These are phyloP conservation scores for Battus philenor DNA, from an alignment of 1,140 invertebrate species.

Conservation along the genomic window DNA sequence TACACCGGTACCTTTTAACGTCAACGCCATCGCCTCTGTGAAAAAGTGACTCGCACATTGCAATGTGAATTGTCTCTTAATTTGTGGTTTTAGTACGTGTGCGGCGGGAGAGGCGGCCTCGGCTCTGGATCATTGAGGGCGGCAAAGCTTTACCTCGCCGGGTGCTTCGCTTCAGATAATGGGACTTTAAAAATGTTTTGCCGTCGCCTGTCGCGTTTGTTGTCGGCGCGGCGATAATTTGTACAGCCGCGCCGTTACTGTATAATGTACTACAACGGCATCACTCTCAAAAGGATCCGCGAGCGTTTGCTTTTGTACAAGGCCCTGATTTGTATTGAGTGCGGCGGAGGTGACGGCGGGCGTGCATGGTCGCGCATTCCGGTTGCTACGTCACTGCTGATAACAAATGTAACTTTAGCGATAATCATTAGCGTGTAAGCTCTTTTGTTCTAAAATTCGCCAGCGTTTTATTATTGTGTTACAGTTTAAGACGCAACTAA, in stretches of 20 bases:
- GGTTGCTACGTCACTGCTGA: too few species aligned
- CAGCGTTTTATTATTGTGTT: too few species aligned
- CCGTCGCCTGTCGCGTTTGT: conserved; percentile 41
- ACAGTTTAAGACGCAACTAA: too few species aligned
- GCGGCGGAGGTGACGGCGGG: too few species aligned
- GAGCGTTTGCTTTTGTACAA: conserved; percentile 32
- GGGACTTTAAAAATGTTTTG: conserved; percentile 56
- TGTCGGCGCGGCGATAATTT: conserved; percentile 42
- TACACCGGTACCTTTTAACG: conserved; percentile 28
- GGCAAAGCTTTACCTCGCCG: conserved; percentile 54
- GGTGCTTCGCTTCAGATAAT: conserved; percentile 48
- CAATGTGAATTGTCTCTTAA: conserved; percentile 62
- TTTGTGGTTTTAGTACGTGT: conserved; percentile 44
- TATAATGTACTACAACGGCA: conserved; percentile 36
- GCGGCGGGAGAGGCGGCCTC: conserved; percentile 35
- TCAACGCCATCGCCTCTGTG: conserved; percentile 34
- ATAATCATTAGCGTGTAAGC: too few species aligned
- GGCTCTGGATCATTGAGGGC: conserved; percentile 57
- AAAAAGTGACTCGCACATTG: conserved; percentile 41
- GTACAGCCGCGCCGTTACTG: conserved; percentile 28
- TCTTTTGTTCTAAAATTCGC: too few species aligned
- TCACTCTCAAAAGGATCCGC: conserved; percentile 35
- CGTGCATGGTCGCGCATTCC: too few species aligned
- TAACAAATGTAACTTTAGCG: too few species aligned
- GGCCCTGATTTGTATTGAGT: background rate